Base-by-base conservation (phyloP, 1,140 invertebrate species). In the Panonychus citri region DNA sequence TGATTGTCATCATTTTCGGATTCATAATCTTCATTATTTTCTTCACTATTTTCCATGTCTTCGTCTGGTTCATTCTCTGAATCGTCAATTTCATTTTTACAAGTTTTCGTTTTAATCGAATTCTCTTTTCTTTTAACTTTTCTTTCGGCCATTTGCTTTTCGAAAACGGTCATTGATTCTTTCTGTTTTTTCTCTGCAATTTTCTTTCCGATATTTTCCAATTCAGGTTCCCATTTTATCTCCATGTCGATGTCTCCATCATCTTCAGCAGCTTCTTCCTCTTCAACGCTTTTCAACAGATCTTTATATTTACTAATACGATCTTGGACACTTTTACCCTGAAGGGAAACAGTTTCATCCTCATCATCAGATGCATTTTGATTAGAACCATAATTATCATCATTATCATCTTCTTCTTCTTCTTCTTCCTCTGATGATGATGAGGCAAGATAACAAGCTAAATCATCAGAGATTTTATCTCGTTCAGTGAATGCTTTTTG, bases 401-500 rank as follows among this genome's bases (percentile, higher is more conserved):
- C 55, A n/a, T n/a, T n/a, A 50, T 40, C 37, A 15, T 40, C 12
- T 12, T 13, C 28, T 15, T 37, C 49, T 55, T 60, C 53, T 17
- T n/a, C 25, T 46, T 42, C 27, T 52, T 61, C 54, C 12, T 34
- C 27, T 12, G 17, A 19, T 25, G 55, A 39, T 2, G n/a, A 21
- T 48, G 54, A 43, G n/a, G 54, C 54, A 15, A 55, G 39, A 46
- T 55, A 55, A 43, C 8, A 59, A 58, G 34, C 60, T 61, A 58
- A 46, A 48, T 65, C 66, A 8, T 64, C 61, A 34, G 67, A 64
- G 17, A 57, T 57, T 19, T 65, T 68, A 54, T 84, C 79, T 42
- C 81, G 71, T 25, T 76, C 61, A 59, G 74, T 71, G 62, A 75
- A 77, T 21, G 78, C 62, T 65, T 76, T 77, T 58, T 78, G 68